These are phyloP conservation scores for Paramormyrops kingsleyae DNA, from an alignment of 2,113 vertebrate species.

Conservation along the genomic window DNA sequence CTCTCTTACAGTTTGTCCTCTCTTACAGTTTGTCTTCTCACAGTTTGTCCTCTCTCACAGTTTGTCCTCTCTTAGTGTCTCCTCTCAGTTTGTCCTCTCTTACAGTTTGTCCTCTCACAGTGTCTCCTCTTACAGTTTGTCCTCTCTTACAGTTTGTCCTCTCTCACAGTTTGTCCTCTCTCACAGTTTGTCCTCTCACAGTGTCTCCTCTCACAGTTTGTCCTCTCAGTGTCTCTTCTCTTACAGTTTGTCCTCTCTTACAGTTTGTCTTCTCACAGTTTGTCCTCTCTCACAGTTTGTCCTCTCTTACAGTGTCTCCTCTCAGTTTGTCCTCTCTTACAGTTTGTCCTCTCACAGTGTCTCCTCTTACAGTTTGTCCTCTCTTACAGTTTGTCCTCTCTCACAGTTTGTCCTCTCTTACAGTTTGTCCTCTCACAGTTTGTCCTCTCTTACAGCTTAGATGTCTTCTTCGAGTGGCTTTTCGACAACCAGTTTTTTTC, in stretches of 20 bases:
- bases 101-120: constrained; percentile 64
- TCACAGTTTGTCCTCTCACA: constrained; percentile 52
- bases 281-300: constrained; percentile 56
- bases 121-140: not conserved
- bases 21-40: constrained; percentile 50
- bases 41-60: constrained; percentile 59
- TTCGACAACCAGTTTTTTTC: constrained; percentile 72
- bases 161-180: constrained; percentile 55
- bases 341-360: constrained; percentile 54
- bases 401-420: constrained; percentile 59
- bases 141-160: too few relatives aligned
- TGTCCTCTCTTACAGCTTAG: constrained; percentile 66
- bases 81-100: not conserved
- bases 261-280: not conserved
- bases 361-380: not conserved
- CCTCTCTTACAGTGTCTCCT: constrained; percentile 56
- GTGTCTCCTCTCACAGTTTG: constrained; percentile 48
- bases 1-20: constrained; percentile 55
- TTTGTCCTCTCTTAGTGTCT: constrained; percentile 36
- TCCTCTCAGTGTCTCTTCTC: constrained; percentile 36
- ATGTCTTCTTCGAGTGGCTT: constrained; percentile 87
- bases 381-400: constrained; percentile 55
- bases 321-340: constrained; percentile 56
- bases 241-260: constrained; percentile 55
- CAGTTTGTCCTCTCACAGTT: constrained; percentile 68